Evolutionary conservation across 2,797 vertebrate species (phyloP).

Genomic region (Cyprinodon diabolis): DNA sequence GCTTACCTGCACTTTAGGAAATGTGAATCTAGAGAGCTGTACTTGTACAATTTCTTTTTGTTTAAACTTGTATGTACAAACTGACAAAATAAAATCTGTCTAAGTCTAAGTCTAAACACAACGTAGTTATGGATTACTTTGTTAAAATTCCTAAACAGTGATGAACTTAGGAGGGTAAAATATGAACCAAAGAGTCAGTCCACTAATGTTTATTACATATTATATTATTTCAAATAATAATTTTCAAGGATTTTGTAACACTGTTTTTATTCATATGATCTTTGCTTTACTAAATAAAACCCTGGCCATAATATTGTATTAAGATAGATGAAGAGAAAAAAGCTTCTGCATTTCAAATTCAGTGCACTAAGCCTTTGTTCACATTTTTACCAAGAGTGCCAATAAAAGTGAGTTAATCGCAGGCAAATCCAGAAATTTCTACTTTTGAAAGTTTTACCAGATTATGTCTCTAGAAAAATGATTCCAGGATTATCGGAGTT

Average conservation of each 20-base stretch:
- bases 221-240: too few relatives aligned
- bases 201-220: background rate
- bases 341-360: background rate
- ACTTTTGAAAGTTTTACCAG: background rate
- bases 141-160: too few relatives aligned
- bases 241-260: too few relatives aligned
- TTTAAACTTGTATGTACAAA: too few relatives aligned
- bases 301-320: background rate
- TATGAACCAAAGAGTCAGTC: background rate
- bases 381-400: background rate
- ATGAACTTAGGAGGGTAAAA: background rate
- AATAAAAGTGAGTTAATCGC: background rate
- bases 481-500: background rate
- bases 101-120: too few relatives aligned
- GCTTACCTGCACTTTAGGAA: too few relatives aligned
- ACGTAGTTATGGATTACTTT: background rate
- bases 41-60: too few relatives aligned
- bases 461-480: too few relatives aligned
- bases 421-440: background rate
- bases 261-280: background rate
- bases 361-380: background rate
- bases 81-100: too few relatives aligned
- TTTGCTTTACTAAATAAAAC: background rate
- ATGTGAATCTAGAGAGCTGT: too few relatives aligned
- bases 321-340: background rate